phyloP scores from a whole-genome alignment of 2,797 vertebrate species.

The Bradypus variegatus region DNA sequence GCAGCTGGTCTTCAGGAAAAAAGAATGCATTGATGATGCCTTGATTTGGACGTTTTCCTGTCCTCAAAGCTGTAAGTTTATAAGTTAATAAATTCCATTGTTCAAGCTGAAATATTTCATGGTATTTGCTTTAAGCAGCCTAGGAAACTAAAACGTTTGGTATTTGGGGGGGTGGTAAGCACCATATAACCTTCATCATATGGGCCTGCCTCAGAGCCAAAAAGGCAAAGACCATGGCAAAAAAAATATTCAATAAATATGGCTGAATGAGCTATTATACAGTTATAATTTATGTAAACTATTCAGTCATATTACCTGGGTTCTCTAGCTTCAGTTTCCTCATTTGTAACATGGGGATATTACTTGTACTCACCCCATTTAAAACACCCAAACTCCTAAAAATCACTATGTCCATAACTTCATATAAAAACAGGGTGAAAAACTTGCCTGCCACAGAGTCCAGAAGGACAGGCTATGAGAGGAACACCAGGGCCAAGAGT shows the following conservation, averaged over 20 bases:
- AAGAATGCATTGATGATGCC: too few relatives aligned
- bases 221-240: not conserved
- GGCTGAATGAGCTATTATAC: not conserved
- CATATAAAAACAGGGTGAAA: not conserved
- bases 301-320: not conserved
- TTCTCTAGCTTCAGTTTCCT: not conserved
- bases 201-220: not conserved
- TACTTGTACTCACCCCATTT: not conserved
- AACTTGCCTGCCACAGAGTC: not conserved
- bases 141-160: too few relatives aligned
- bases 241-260: not conserved
- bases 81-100: too few relatives aligned
- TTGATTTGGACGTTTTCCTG: too few relatives aligned
- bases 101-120: too few relatives aligned
- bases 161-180: not conserved
- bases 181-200: not conserved
- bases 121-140: too few relatives aligned
- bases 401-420: not conserved
- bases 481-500: not conserved
- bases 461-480: not conserved
- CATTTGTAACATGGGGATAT: not conserved
- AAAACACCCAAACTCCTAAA: not conserved
- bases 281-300: not conserved
- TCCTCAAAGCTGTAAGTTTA: too few relatives aligned
- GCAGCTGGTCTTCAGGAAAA: too few relatives aligned